A percentile compares a stretch with the other conserved stretches of the same genome.
phyloP scores from a whole-genome alignment of 2,113 vertebrate genomes.

The Fregata magnificens region DNA sequence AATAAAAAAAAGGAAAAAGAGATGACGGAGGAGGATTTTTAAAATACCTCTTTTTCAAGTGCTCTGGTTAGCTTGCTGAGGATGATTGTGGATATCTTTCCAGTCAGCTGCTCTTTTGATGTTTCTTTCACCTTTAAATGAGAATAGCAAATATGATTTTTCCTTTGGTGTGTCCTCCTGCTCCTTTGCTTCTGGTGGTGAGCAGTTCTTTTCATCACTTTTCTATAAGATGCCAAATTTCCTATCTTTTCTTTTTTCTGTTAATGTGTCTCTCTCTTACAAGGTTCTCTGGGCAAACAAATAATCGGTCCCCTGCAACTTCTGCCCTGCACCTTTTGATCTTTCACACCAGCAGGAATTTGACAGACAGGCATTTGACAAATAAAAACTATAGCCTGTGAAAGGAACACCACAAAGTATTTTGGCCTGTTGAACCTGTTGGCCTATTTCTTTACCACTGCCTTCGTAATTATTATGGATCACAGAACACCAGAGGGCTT shows the following conservation, averaged over 20 bases:
- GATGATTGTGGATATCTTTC: not conserved
- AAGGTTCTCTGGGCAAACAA: not conserved
- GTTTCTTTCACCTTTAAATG: not conserved
- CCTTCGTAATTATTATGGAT: not conserved
- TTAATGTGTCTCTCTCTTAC: not conserved
- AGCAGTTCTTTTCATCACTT: not conserved
- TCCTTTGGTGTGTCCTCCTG: not conserved
- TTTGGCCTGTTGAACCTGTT: not conserved
- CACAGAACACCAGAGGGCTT: not conserved
- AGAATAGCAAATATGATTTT: not conserved
- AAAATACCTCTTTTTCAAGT: not conserved
- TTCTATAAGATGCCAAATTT: not conserved
- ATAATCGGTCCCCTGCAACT: not conserved
- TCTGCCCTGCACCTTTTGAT: not conserved
- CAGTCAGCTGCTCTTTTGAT: not conserved
- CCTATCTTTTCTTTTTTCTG: not conserved
- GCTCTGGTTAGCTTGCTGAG: not conserved
- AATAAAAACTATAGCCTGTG: not conserved
- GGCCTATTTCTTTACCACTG: not conserved
- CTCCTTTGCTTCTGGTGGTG: not conserved
- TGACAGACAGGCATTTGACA: not conserved
- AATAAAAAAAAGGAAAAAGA: not conserved
- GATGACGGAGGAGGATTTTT: not conserved
- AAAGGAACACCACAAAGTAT: not conserved
- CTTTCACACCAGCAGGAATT: not conserved